Evolutionary conservation across 2,888 invertebrate species (phyloP).

Genomic region (Drosophila melanosoma): DNA sequence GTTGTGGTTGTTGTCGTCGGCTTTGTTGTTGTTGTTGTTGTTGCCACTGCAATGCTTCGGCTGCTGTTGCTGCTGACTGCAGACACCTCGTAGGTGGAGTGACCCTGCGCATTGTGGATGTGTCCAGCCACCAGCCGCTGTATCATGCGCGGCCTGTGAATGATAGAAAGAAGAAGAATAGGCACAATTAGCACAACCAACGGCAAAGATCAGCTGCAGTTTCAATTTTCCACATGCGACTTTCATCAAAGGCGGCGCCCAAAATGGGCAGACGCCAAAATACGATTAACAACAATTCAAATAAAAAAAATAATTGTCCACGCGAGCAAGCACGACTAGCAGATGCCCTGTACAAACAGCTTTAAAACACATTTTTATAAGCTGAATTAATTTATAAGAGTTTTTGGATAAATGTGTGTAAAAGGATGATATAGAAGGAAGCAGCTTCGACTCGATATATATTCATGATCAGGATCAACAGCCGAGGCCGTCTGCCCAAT

Average conservation of each 20-base stretch:
- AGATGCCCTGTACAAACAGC: background rate
- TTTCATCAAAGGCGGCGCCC: constrained; percentile 47
- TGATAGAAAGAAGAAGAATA: constrained; percentile 2
- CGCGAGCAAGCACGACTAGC: background rate
- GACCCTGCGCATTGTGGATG: constrained; percentile 84
- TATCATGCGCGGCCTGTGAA: constrained; percentile 86
- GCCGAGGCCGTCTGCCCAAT: background rate
- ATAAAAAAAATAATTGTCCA: background rate
- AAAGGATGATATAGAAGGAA: too few species aligned
- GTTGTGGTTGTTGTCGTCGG: constrained; percentile 17
- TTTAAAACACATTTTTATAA: background rate
- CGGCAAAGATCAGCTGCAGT: background rate
- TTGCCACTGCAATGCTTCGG: constrained; percentile 44
- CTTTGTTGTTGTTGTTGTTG: constrained; percentile 12
- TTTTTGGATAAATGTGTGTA: too few species aligned
- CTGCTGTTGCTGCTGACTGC: constrained; percentile 73
- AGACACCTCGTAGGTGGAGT: constrained; percentile 78
- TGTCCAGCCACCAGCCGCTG: constrained; percentile 90
- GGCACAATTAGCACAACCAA: background rate
- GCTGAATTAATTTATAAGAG: background rate
- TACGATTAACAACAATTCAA: background rate
- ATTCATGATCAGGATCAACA: background rate
- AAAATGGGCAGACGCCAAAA: constrained; percentile 43
- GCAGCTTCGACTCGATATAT: too few species aligned
- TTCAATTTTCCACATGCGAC: background rate